Evolutionary conservation across 2,797 vertebrate species (phyloP).

Genomic region (Limnodromus scolopaceus): DNA sequence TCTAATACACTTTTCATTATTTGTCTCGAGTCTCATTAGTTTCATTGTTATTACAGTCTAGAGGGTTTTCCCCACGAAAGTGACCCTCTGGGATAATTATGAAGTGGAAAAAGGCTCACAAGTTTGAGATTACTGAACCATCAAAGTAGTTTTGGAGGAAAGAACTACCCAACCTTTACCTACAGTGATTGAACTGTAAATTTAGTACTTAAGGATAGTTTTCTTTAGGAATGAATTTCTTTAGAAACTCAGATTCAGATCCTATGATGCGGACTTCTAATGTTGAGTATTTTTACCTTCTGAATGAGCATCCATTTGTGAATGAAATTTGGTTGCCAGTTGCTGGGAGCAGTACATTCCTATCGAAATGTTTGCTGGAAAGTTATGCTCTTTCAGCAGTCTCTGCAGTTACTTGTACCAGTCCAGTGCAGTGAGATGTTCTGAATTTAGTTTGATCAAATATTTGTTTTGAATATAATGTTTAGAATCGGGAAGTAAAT

Average conservation of each 20-base stretch:
- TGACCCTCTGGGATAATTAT: background rate
- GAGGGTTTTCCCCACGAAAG: background rate
- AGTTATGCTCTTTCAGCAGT: background rate
- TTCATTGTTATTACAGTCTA: background rate
- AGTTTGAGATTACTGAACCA: background rate
- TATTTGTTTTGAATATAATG: conserved; percentile 55
- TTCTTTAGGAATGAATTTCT: background rate
- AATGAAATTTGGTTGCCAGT: background rate
- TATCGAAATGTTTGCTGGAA: background rate
- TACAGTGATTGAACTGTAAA: background rate
- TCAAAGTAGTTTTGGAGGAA: background rate
- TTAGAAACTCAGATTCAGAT: background rate
- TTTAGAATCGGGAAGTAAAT: conserved; percentile 71
- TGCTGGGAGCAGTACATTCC: background rate
- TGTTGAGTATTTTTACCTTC: background rate
- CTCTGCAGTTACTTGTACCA: conserved; percentile 24
- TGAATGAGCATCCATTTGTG: background rate
- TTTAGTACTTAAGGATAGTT: background rate
- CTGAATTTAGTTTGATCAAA: conserved; percentile 56
- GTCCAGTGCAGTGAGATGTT: background rate
- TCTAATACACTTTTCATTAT: background rate
- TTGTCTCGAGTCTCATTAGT: background rate
- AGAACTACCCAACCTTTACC: background rate
- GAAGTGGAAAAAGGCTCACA: background rate
- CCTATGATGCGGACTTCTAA: background rate